Evolutionary conservation across 2,888 invertebrate genomes (phyloP).

Genomic region (Suillia variegata): DNA sequence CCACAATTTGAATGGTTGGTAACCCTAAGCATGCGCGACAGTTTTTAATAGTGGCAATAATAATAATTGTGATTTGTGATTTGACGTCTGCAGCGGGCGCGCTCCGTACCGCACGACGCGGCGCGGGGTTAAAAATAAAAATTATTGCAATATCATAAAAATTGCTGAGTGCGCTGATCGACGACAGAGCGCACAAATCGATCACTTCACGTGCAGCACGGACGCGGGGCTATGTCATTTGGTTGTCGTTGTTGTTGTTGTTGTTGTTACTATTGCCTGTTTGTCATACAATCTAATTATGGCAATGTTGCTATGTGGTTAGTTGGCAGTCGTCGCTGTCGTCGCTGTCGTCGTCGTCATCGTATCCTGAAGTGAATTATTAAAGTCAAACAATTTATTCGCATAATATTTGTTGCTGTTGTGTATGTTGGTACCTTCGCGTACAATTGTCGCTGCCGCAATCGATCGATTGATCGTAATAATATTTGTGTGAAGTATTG

Average conservation of each 20-base stretch:
- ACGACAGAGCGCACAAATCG: too few relatives aligned
- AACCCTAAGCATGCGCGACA: too few relatives aligned
- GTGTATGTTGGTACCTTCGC: slow-evolving; percentile 6
- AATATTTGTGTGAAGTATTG: slow-evolving; percentile 7
- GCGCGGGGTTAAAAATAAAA: too few relatives aligned
- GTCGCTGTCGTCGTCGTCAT: slow-evolving; percentile 8
- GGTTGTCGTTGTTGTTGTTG: not conserved
- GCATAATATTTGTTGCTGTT: slow-evolving; percentile 21
- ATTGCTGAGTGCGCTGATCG: too few relatives aligned
- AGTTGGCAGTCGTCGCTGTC: not conserved
- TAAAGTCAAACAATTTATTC: slow-evolving; percentile 47
- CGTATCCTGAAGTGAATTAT: slow-evolving; percentile 44
- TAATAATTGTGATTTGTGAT: slow-evolving; percentile 48
- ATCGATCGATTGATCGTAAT: not conserved
- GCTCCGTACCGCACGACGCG: too few relatives aligned
- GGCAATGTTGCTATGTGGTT: too few relatives aligned
- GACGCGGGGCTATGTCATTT: slow-evolving; percentile 16
- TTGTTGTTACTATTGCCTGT: not conserved
- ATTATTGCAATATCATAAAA: too few relatives aligned
- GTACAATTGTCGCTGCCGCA: not conserved
- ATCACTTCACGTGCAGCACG: not conserved
- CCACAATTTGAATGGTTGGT: too few relatives aligned
- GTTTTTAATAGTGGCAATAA: slow-evolving; percentile 52
- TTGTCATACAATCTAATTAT: slow-evolving; percentile 13
- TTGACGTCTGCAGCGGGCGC: too few relatives aligned